Conservation (phyloP, 2,888 invertebrate genomes). For the Idaea straminata region DNA sequence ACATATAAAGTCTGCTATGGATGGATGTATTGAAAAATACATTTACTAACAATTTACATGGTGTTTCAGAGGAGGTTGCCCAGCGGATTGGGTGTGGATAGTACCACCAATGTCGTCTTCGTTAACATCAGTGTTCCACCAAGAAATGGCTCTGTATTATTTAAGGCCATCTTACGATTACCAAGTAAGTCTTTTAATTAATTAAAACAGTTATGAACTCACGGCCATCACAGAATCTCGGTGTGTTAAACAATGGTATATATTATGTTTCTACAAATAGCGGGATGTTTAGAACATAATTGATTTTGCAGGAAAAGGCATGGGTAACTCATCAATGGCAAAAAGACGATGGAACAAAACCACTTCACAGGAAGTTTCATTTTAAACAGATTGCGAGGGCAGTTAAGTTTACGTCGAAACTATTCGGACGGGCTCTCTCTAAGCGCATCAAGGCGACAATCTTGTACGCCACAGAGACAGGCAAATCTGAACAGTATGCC, state of each 20-base stretch:
- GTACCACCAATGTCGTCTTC: conserved; percentile 88
- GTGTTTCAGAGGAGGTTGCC: conserved; percentile 84
- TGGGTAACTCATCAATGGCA: conserved; percentile 96
- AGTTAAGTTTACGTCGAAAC: conserved; percentile 97
- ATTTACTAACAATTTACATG: conserved; percentile 7
- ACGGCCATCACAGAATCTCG: not conserved
- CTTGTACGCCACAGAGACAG: conserved; percentile 96
- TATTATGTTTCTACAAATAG: not conserved
- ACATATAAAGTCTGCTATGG: too few relatives aligned
- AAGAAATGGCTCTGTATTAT: conserved; percentile 93
- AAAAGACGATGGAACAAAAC: conserved; percentile 80
- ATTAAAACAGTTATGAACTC: conserved; percentile 10
- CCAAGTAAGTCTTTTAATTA: conserved; percentile 79
- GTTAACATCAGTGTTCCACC: conserved; percentile 88
- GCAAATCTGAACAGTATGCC: conserved; percentile 96
- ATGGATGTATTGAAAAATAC: not conserved
- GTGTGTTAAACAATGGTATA: not conserved
- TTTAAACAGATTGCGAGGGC: conserved; percentile 97
- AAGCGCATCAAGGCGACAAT: conserved; percentile 97
- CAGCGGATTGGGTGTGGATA: conserved; percentile 92
- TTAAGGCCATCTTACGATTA: conserved; percentile 94
- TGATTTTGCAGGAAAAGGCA: conserved; percentile 84
- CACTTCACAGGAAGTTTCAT: conserved; percentile 90
- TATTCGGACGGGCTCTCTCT: conserved; percentile 95
- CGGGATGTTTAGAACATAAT: not conserved